Percentiles rank a stretch among this genome's conserved stretches.
These are phyloP conservation scores for Radopholus similis DNA, from an alignment of 1,140 invertebrate species.

Conservation along the genomic window DNA sequence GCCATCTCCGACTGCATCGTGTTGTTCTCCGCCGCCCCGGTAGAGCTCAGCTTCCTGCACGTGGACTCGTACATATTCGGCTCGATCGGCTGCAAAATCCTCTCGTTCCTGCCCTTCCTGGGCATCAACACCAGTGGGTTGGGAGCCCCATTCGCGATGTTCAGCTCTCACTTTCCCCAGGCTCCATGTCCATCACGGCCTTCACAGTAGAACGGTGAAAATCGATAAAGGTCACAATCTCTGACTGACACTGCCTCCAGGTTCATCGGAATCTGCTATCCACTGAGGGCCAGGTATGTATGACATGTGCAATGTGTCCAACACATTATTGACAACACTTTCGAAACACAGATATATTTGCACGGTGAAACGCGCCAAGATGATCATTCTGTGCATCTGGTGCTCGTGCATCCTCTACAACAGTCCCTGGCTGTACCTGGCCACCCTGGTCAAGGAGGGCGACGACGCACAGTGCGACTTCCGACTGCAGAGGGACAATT, in stretches of 20 bases:
- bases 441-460: slow-evolving; percentile 43
- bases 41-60: slow-evolving; percentile 67
- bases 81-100: slow-evolving; percentile 65
- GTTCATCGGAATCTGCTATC: slow-evolving; percentile 68
- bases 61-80: slow-evolving; percentile 68
- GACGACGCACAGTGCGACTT: slow-evolving; percentile 42
- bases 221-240: too few species aligned
- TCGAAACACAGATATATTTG: slow-evolving; percentile 55
- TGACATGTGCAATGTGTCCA: not conserved
- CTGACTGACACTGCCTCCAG: too few species aligned
- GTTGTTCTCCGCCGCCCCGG: slow-evolving; percentile 66
- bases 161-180: slow-evolving; percentile 58
- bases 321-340: slow-evolving; percentile 9
- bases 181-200: slow-evolving; percentile 68
- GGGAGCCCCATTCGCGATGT: slow-evolving; percentile 60
- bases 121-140: slow-evolving; percentile 63
- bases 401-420: slow-evolving; percentile 58
- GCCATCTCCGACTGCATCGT: slow-evolving; percentile 68
- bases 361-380: slow-evolving; percentile 57
- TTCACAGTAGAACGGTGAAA: slow-evolving; percentile 70
- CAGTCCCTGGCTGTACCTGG: slow-evolving; percentile 59
- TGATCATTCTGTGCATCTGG: slow-evolving; percentile 59
- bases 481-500: slow-evolving; percentile 46
- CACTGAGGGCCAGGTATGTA: slow-evolving; percentile 64
- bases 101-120: slow-evolving; percentile 69